Conservation (phyloP, 2,888 invertebrate genomes). For the Drosophila seclusa region DNA sequence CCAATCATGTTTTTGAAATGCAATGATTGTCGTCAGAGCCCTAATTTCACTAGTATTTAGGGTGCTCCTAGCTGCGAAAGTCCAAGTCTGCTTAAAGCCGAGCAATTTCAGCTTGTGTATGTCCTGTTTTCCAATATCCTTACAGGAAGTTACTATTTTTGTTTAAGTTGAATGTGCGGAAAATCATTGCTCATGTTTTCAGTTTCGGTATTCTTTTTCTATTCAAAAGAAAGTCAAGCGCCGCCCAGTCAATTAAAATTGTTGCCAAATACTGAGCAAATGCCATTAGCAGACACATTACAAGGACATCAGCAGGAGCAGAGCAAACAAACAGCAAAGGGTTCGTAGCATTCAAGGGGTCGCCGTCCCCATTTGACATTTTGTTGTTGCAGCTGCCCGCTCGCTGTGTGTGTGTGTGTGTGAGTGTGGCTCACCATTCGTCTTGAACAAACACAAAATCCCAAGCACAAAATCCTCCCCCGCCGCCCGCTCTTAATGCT, state of each 20-base stretch:
- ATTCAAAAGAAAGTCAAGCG: constrained; percentile 60
- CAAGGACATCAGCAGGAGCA: constrained; percentile 80
- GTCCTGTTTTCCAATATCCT: neutral
- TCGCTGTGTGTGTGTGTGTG: constrained; percentile 33
- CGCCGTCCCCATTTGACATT: neutral
- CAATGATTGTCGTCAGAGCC: too few species aligned
- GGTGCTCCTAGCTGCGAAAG: too few species aligned
- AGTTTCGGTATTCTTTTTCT: neutral
- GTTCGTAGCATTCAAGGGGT: neutral
- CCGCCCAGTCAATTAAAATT: constrained; percentile 76
- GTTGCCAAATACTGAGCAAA: constrained; percentile 76
- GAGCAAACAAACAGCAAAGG: constrained; percentile 56
- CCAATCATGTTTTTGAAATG: too few species aligned
- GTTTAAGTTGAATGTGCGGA: neutral
- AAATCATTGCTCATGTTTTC: neutral
- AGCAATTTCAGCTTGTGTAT: neutral
- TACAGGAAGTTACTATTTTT: neutral
- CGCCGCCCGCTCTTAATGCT: constrained; percentile 10
- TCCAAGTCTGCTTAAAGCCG: too few species aligned
- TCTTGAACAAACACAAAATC: constrained; percentile 60
- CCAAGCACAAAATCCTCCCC: constrained; percentile 34
- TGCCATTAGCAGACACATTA: constrained; percentile 84
- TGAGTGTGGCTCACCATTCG: constrained; percentile 54
- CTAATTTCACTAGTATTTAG: too few species aligned
- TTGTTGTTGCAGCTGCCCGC: constrained; percentile 66